These are phyloP conservation scores for Leptinotarsa texana DNA, from an alignment of 1,140 invertebrate species.

Conservation along the genomic window DNA sequence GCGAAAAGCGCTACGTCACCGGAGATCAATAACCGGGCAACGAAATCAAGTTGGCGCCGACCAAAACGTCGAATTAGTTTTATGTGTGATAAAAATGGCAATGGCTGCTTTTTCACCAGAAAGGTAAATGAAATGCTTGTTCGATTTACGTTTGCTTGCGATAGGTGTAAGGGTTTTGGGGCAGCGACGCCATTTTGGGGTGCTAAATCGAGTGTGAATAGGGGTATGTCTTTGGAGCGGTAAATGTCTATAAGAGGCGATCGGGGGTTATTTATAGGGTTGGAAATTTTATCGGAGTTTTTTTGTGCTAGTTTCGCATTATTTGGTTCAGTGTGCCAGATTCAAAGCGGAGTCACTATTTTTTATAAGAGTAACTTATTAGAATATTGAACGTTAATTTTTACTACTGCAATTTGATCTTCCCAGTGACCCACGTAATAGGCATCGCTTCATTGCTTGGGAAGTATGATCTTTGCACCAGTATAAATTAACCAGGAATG, in stretches of 20 bases:
- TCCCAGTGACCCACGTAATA: too few relatives aligned
- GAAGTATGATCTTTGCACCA: too few relatives aligned
- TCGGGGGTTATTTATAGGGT: neutral
- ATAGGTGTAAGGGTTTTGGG: neutral
- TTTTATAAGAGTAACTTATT: too few relatives aligned
- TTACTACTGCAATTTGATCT: too few relatives aligned
- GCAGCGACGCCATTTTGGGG: constrained; percentile 6
- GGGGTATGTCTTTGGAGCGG: neutral
- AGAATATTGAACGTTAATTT: too few relatives aligned
- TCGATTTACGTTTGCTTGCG: neutral
- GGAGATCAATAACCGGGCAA: constrained; percentile 52
- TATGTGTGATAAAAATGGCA: constrained; percentile 71
- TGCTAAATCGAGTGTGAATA: constrained; percentile 21
- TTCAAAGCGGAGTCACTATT: too few relatives aligned
- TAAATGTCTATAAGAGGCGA: neutral
- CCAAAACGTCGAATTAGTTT: constrained; percentile 61
- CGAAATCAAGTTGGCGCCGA: constrained; percentile 50
- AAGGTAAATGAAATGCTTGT: constrained; percentile 60
- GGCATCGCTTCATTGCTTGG: too few relatives aligned
- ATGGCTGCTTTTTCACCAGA: constrained; percentile 69
- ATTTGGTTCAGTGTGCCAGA: too few relatives aligned
- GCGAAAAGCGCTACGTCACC: constrained; percentile 44
- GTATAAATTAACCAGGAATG: too few relatives aligned
- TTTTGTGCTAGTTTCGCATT: too few relatives aligned
- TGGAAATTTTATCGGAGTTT: neutral